phyloP scores from a whole-genome alignment of 2,888 invertebrate species.

The Aromia moschata region DNA sequence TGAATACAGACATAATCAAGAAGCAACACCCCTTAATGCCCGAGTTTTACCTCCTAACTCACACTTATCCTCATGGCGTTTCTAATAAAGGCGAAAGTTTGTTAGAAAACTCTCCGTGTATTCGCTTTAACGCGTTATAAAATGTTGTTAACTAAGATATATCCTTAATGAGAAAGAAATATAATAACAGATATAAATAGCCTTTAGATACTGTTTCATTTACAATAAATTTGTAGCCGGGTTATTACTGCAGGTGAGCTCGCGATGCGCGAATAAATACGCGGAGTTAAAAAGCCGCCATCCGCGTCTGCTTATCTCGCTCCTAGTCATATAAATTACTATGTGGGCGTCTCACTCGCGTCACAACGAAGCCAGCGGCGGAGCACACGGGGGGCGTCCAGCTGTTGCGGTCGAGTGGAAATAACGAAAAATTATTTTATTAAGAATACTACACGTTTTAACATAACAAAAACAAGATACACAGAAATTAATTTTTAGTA shows the following conservation, averaged over 20 bases:
- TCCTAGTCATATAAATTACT: conserved; percentile 35
- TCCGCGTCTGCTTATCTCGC: conserved; percentile 38
- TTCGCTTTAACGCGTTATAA: conserved; percentile 39
- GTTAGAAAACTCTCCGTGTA: conserved; percentile 37
- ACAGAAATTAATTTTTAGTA: background rate
- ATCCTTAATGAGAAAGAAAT: conserved; percentile 59
- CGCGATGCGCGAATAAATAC: conserved; percentile 48
- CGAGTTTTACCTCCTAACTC: conserved; percentile 37
- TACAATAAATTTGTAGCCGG: conserved; percentile 58
- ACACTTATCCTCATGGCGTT: conserved; percentile 40
- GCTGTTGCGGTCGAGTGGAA: background rate
- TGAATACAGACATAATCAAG: background rate
- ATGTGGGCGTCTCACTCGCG: conserved; percentile 39
- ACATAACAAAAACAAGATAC: background rate
- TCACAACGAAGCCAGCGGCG: conserved; percentile 13
- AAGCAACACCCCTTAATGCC: background rate
- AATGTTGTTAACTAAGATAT: conserved; percentile 55
- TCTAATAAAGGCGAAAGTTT: conserved; percentile 43
- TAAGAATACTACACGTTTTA: background rate
- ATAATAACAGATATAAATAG: conserved; percentile 60
- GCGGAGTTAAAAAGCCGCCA: conserved; percentile 44
- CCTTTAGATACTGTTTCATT: conserved; percentile 61
- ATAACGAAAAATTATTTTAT: background rate
- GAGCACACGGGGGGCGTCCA: background rate
- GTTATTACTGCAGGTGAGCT: conserved; percentile 56